Evolutionary conservation across 2,888 invertebrate genomes (phyloP).

Genomic region (Cyaniris semiargus): DNA sequence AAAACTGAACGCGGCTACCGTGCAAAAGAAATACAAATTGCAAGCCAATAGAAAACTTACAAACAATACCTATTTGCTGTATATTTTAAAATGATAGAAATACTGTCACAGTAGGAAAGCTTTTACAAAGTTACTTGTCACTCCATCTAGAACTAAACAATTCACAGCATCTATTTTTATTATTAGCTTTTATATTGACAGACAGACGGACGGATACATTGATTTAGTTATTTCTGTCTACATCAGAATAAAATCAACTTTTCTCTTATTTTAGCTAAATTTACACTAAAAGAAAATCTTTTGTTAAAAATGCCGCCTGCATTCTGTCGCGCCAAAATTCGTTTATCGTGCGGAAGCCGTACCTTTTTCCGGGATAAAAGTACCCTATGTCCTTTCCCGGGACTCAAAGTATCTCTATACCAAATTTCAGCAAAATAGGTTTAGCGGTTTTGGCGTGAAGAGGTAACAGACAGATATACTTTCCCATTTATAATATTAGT

Average conservation of each 20-base stretch:
- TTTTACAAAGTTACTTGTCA: not conserved
- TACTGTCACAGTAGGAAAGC: not conserved
- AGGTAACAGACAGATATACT: too few species aligned
- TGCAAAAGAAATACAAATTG: too few species aligned
- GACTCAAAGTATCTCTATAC: too few species aligned
- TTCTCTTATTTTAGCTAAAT: not conserved
- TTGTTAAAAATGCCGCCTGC: not conserved
- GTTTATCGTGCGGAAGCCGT: too few species aligned
- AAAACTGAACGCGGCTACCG: too few species aligned
- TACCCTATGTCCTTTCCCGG: too few species aligned
- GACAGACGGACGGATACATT: not conserved
- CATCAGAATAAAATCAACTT: not conserved
- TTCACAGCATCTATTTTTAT: constrained; percentile 6
- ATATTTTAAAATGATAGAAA: not conserved
- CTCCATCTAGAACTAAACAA: not conserved
- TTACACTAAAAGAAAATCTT: not conserved
- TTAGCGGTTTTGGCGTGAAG: too few species aligned
- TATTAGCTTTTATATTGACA: constrained; percentile 14
- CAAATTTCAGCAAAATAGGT: too few species aligned
- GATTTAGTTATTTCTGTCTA: not conserved
- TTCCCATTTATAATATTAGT: too few species aligned
- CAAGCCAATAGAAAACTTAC: too few species aligned
- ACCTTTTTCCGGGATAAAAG: too few species aligned
- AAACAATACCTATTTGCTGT: not conserved
- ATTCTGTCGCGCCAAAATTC: too few species aligned